These are phyloP conservation scores for Cephus spinipes DNA, from an alignment of 2,888 invertebrate genomes.

Conservation along the genomic window DNA sequence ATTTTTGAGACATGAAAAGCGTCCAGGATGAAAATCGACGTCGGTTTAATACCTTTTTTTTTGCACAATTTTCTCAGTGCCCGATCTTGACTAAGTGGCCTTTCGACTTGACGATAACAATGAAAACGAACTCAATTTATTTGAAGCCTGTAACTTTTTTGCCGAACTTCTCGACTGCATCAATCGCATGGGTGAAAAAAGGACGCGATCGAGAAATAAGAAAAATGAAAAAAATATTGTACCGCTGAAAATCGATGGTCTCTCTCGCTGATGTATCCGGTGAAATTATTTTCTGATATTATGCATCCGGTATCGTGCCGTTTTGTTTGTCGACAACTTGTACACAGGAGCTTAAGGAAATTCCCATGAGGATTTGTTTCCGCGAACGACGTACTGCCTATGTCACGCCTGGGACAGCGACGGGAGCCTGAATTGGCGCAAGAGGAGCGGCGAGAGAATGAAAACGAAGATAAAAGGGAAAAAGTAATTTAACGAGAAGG, in stretches of 20 bases:
- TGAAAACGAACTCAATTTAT: constrained; percentile 24
- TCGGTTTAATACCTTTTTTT: not conserved
- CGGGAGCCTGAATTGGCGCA: constrained; percentile 2
- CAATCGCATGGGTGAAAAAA: too few species aligned
- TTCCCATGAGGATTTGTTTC: not conserved
- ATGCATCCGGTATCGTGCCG: not conserved
- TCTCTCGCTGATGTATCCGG: not conserved
- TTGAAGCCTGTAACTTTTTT: not conserved
- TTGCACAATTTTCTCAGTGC: constrained; percentile 54
- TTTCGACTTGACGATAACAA: constrained; percentile 58
- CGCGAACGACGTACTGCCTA: not conserved
- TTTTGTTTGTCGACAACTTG: not conserved
- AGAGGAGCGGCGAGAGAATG: not conserved
- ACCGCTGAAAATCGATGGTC: not conserved
- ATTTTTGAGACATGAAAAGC: not conserved
- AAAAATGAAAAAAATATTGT: not conserved
- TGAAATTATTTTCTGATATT: not conserved
- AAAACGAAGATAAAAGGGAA: not conserved
- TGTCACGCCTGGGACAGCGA: not conserved
- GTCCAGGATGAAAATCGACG: not conserved
- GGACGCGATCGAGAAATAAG: not conserved
- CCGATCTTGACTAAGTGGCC: constrained; percentile 62
- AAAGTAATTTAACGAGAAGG: not conserved
- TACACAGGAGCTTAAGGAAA: not conserved
- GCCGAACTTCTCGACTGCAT: not conserved